phyloP scores from a whole-genome alignment of 2,113 vertebrate genomes.

The Notarius lentiginosus region DNA sequence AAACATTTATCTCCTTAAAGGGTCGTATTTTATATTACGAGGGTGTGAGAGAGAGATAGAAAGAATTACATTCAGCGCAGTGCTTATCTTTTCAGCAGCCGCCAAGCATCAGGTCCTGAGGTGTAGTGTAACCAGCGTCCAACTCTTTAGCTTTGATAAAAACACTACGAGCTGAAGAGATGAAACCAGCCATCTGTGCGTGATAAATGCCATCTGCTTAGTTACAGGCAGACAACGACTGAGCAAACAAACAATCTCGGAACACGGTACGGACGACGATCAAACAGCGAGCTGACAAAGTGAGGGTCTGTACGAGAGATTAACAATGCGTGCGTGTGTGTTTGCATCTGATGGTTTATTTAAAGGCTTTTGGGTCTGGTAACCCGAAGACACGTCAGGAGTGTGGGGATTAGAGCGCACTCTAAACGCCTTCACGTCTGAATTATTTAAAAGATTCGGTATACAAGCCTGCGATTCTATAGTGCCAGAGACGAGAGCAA shows the following conservation, averaged over 20 bases:
- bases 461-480: not conserved
- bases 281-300: conserved; percentile 4
- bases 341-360: conserved; percentile 12
- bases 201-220: conserved; percentile 52
- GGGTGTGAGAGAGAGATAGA: not conserved
- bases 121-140: conserved; percentile 41
- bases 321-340: not conserved
- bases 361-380: not conserved
- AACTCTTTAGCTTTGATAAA: conserved; percentile 37
- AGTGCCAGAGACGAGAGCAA: not conserved
- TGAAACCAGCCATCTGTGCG: conserved; percentile 47
- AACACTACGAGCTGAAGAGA: conserved; percentile 37
- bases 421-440: not conserved
- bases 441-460: not conserved
- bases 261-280: not conserved
- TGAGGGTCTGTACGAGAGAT: not conserved
- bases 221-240: conserved; percentile 35
- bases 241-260: conserved; percentile 45
- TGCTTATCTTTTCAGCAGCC: conserved; percentile 3
- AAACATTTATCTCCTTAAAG: not conserved
- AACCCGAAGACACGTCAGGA: not conserved
- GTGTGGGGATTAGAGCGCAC: not conserved
- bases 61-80: not conserved
- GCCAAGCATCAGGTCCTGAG: conserved; percentile 17
- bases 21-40: not conserved